phyloP scores from a whole-genome alignment of 2,888 invertebrate genomes.

The Pseudococcus viburni region DNA sequence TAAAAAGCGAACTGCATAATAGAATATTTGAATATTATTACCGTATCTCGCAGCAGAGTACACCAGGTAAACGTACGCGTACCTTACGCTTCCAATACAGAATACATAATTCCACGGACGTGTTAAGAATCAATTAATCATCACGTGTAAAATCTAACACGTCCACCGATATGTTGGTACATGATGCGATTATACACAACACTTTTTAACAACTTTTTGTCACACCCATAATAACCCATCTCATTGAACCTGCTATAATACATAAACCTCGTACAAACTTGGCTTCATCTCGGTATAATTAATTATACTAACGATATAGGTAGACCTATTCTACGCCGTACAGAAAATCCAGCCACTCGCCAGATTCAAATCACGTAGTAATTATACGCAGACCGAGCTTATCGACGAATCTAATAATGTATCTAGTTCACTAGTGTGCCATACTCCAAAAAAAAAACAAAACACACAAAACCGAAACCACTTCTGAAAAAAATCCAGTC shows the following conservation, averaged over 20 bases:
- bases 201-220: conserved; percentile 47
- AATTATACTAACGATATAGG: neutral
- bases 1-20: conserved; percentile 11
- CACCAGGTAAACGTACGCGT: neutral
- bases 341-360: neutral
- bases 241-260: neutral
- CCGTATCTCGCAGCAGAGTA: neutral
- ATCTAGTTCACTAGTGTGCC: conserved; percentile 14
- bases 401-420: neutral
- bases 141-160: conserved; percentile 39
- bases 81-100: conserved; percentile 15
- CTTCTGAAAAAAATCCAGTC: neutral
- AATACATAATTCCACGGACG: conserved; percentile 50
- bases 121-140: conserved; percentile 53
- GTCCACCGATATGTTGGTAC: conserved; percentile 39
- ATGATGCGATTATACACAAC: conserved; percentile 49
- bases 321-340: neutral
- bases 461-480: neutral
- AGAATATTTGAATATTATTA: conserved; percentile 53
- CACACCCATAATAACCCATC: conserved; percentile 38
- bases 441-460: neutral
- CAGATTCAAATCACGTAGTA: neutral
- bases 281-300: conserved; percentile 15
- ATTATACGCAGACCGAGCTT: neutral
- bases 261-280: neutral